Base-by-base conservation (phyloP, 37 sponge, comb jelly and placozoan genomes). In the Hexactinellida sp. region DNA sequence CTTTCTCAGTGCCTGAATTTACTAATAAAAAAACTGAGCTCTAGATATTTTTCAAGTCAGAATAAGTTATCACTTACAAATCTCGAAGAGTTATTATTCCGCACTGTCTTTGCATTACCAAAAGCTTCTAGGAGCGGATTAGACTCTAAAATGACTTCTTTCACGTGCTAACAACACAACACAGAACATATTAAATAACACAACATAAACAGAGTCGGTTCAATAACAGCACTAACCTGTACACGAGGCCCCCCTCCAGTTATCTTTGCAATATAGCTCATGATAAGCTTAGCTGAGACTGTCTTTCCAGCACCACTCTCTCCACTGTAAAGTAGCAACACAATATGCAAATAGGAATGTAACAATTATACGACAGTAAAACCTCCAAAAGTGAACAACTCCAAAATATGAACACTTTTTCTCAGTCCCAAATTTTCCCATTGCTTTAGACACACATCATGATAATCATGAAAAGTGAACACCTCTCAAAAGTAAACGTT, bases 281-380 rank as follows among this genome's bases (percentile, higher is more conserved):
- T 97, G 87, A 97, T 97, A 90, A 87, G 94, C 86, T 97, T 97
- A 28, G 97, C 97, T 84, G 88, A 83, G 19, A 97, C 97, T 13
- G 97, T 97, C 88, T 97, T 97, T 0, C 97, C 97, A 54, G 97
- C 97, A 38, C 97, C 97, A 85, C 93, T 92, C 88, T 97, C 97
- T 0, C 97, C 97, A 87, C 97, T 95, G 55, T 30, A 82, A 13
- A 24, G 1, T 82, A 24, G 37, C 24, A 38, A 71, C 7, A 38
- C 24, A 28, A 7, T 1, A 37, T 10, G 24, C 0, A 71, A 63
- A 21, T 21, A 7, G 3, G 21, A 21, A 63, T 63, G 5, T 25
- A 63, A 10, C 3, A 63, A 32, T 63, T n/a, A n/a, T n/a, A n/a
- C n/a, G n/a, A n/a, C n/a, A n/a, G n/a, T n/a, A n/a, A n/a, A n/a